These are phyloP conservation scores for Sisyra terminalis DNA, from an alignment of 2,888 invertebrate genomes.

Conservation along the genomic window DNA sequence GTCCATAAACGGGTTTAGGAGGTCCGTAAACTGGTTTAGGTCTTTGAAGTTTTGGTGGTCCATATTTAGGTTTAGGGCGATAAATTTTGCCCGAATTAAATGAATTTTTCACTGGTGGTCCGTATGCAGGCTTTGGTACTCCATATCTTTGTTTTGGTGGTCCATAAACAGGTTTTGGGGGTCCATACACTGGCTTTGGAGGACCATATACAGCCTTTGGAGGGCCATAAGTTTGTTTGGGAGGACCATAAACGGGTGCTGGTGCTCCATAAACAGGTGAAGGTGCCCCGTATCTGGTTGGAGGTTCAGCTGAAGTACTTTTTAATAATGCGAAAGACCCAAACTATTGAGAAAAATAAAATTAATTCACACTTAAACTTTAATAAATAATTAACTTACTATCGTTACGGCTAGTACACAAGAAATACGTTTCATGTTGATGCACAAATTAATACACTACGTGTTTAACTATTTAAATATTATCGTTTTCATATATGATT, in stretches of 20 bases:
- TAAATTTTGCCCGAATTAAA: background rate
- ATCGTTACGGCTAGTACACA: no score
- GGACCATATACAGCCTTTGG: conserved; percentile 13
- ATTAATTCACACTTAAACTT: no score
- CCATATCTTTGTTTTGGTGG: conserved; percentile 4
- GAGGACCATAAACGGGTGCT: conserved; percentile 13
- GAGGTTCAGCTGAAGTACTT: conserved; percentile 2
- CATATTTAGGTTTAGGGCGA: background rate
- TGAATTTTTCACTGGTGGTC: background rate
- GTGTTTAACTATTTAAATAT: no score
- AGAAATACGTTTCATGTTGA: no score
- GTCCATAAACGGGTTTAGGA: conserved; percentile 13
- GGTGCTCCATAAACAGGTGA: conserved; percentile 8
- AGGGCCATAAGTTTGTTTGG: conserved; percentile 13
- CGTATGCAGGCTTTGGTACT: conserved; percentile 6
- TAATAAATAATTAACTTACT: no score
- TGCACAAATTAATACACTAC: no score
- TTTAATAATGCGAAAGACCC: no score
- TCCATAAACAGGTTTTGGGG: conserved; percentile 12
- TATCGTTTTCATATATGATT: no score
- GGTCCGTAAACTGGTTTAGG: conserved; percentile 10
- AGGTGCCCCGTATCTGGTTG: conserved; percentile 11
- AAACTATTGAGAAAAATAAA: no score
- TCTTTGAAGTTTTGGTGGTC: background rate
- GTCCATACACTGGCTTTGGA: conserved; percentile 14